Conservation (phyloP, 2,797 vertebrate species). For the Sciurus carolinensis region DNA sequence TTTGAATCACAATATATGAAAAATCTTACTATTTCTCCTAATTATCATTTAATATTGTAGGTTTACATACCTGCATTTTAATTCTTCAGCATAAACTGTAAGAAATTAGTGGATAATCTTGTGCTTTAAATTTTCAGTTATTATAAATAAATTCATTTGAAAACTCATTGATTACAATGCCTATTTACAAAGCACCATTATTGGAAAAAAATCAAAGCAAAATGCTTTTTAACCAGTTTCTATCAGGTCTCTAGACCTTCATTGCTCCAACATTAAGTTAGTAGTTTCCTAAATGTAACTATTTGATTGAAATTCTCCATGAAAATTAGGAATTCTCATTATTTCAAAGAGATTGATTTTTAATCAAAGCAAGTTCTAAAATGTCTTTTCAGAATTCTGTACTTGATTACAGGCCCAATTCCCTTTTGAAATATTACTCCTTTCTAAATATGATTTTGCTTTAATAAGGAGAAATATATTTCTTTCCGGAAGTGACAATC, state of each 20-base stretch:
- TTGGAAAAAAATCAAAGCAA: not conserved
- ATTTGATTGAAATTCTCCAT: conserved; percentile 5
- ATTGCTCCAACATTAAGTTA: not conserved
- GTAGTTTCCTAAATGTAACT: not conserved
- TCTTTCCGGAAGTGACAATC: not conserved
- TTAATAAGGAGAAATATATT: not conserved
- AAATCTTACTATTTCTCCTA: not conserved
- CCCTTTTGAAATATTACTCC: not conserved
- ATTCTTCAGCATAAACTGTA: not conserved
- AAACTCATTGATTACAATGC: not conserved
- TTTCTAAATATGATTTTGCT: conserved; percentile 39
- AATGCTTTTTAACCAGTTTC: not conserved
- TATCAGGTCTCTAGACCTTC: not conserved
- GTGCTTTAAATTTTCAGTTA: not conserved
- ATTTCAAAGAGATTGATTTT: conserved; percentile 25
- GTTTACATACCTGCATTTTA: not conserved
- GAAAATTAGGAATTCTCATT: not conserved
- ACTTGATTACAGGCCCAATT: conserved; percentile 17
- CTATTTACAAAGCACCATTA: not conserved
- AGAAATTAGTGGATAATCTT: not conserved
- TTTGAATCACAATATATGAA: not conserved
- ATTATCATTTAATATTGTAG: not conserved
- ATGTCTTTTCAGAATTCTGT: not conserved
- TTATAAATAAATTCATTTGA: not conserved
- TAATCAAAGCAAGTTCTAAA: conserved; percentile 7